Evolutionary conservation across 2,888 invertebrate species (phyloP), one percentile per base, ranked within the genome.

Genomic region (Calephelis perditalis): DNA sequence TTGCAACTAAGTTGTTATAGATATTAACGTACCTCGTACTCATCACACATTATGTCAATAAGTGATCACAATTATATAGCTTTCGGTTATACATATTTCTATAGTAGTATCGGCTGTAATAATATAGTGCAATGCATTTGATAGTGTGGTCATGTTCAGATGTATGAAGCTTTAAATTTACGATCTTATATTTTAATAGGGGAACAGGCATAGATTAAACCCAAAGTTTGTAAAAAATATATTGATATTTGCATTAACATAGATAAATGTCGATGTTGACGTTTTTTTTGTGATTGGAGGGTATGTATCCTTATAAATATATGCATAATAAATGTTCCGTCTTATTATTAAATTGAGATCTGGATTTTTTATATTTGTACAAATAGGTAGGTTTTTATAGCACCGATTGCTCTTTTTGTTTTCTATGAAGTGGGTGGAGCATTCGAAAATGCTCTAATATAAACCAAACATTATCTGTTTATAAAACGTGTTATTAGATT

Each of bases 21-120:
- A 56, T 45, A 56, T 60, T 47, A 60, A 56, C 56, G 55, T 60
- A 60, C 60, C 60, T 56, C 60, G 44, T 60, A 63, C 44, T 60
- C 57, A 62, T 60, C 58, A 62, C 57, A 59, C 59, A 59, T 37
- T 62, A 49, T 60, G 37, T 60, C 46, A 26, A 60, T 59, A 55
- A 45, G 55, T 45, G 37, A 37, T 60, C 56, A 60, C 47, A 56
- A 56, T 60, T 54, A 60, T 46, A 52, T 60, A 60, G 60, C 56
- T 60, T 46, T 60, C 45, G 56, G 47, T 55, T 60, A 52, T 52
- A 52, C 52, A 54, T 54, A 35, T 54, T 54, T 54, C 36, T 54
- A 54, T 47, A 56, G 56, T 60, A 46, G 46, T 60, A 46, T 36
- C 9, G 54, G 52, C 52, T 52, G 40, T 40, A 40, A 52, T 52